Evolutionary conservation across 2,113 vertebrate species (phyloP).

Genomic region (Hirundichthys speculiger): DNA sequence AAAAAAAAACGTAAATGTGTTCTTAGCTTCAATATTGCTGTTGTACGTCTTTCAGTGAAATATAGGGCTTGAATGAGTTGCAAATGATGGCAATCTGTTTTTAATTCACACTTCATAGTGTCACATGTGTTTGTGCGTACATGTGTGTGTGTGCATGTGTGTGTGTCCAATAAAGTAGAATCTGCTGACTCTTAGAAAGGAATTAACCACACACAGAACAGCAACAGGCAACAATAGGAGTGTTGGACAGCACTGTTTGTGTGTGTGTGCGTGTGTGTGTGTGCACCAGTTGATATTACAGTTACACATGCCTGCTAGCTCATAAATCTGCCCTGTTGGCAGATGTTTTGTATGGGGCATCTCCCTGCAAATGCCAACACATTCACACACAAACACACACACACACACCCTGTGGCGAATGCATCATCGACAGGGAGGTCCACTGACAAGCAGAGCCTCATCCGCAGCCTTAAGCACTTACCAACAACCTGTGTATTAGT

Average conservation of each 20-base stretch:
- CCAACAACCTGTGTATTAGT: conserved; percentile 13
- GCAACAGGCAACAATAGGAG: conserved; percentile 43
- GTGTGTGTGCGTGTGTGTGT: conserved; percentile 6
- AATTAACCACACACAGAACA: conserved; percentile 39
- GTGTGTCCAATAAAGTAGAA: conserved; percentile 24
- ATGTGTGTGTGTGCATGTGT: conserved; percentile 14
- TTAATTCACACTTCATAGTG: too few relatives aligned
- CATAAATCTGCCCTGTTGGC: conserved; percentile 61
- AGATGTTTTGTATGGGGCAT: conserved; percentile 59
- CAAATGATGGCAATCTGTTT: too few relatives aligned
- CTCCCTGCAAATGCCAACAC: conserved; percentile 23
- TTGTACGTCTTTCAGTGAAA: too few relatives aligned
- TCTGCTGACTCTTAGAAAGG: conserved; percentile 45
- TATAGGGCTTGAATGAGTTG: too few relatives aligned
- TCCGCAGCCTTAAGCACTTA: conserved; percentile 51
- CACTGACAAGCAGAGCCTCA: conserved; percentile 57
- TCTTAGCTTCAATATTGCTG: too few relatives aligned
- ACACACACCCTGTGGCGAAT: conserved; percentile 30
- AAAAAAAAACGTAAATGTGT: too few relatives aligned
- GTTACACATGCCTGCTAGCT: conserved; percentile 44
- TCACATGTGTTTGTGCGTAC: too few relatives aligned
- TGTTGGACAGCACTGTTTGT: conserved; percentile 31
- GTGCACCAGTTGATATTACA: conserved; percentile 23
- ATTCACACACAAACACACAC: conserved; percentile 25
- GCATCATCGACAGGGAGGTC: conserved; percentile 53